Base-by-base conservation (phyloP, 1,140 invertebrate genomes). In the Akabosia matsudoensis region DNA sequence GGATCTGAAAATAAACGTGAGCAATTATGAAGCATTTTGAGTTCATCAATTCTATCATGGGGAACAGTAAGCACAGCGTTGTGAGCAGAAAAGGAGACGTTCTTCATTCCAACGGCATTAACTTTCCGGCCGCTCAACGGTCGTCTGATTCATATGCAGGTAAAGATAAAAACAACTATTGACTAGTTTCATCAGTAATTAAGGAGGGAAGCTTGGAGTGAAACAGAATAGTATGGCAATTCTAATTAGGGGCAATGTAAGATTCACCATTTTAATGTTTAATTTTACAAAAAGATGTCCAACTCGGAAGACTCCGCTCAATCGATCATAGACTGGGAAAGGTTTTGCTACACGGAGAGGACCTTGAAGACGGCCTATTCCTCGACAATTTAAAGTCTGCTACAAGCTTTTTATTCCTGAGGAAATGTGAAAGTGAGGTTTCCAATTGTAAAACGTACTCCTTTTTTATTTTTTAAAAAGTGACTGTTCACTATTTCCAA, bases 371-470 rank as follows among this genome's bases (percentile, higher is more conserved):
- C 30, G 70, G 70, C 13, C 30, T 72, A 13, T 51, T 4, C 52
- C n/a, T 77, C 14, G 54, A 77, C 28, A 73, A n/a, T 51, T 22
- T 77, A 0, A 73, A 71, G 54, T 51, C 33, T 45, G 52, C 37
- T n/a, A 73, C 71, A 45, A 77, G 70, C 13, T 77, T 77, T 26
- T 70, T 77, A 31, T 77, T 77, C 31, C 30, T 54, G 7, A 61
- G 76, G 28, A 77, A 73, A 51, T 73, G 72, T 51, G 24, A 71
- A 34, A 52, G 76, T 77, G n/a, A n/a, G n/a, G n/a, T n/a, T n/a
- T n/a, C n/a, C n/a, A 77, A 31, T 56, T 56, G 54, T 16, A 22
- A 7, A 45, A 56, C 14, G 22, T 22, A 56, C 24, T 56, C 24
- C 14, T 22, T 22, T 10, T 56, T 16, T 56, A 56, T n/a, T n/a